Percentiles rank a stretch among this genome's conserved stretches.
These are phyloP conservation scores for Synaphobranchus kaupii DNA, from an alignment of 2,797 vertebrate genomes.

Conservation along the genomic window DNA sequence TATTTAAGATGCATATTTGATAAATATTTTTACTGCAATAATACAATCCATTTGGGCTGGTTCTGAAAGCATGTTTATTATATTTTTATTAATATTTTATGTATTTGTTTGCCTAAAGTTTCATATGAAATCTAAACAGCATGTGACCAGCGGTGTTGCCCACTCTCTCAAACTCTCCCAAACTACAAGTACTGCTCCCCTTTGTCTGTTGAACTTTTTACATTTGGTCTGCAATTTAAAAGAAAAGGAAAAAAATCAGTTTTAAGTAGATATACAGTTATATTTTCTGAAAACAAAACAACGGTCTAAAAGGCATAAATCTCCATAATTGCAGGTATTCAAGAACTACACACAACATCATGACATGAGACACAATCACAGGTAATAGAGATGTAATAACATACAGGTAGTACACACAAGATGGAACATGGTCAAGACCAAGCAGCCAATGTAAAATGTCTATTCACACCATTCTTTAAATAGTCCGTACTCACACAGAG, in stretches of 20 bases:
- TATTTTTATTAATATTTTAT: constrained; percentile 35
- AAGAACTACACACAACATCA: constrained; percentile 26
- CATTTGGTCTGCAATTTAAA: constrained; percentile 88
- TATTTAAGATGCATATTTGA: constrained; percentile 28
- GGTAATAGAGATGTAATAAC: constrained; percentile 51
- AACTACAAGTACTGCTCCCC: constrained; percentile 87
- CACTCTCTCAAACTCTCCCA: constrained; percentile 75
- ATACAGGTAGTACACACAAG: constrained; percentile 29
- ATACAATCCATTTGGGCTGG: constrained; percentile 31
- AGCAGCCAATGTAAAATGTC: constrained; percentile 28
- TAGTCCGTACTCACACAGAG: constrained; percentile 67
- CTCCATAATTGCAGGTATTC: constrained; percentile 43
- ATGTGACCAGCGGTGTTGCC: constrained; percentile 69
- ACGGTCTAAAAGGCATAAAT: constrained; percentile 27
- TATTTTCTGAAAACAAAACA: constrained; percentile 55
- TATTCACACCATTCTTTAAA: constrained; percentile 48
- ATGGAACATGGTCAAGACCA: constrained; percentile 39
- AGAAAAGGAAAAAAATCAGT: constrained; percentile 75
- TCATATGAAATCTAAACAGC: constrained; percentile 76
- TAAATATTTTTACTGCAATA: constrained; percentile 42
- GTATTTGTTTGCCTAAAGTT: constrained; percentile 69
- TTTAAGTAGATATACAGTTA: constrained; percentile 70
- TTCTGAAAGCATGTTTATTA: constrained; percentile 28
- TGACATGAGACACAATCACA: constrained; percentile 51
- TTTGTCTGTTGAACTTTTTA: constrained; percentile 88